Conservation (phyloP, 2,113 vertebrate species). For the Salminus brasiliensis region DNA sequence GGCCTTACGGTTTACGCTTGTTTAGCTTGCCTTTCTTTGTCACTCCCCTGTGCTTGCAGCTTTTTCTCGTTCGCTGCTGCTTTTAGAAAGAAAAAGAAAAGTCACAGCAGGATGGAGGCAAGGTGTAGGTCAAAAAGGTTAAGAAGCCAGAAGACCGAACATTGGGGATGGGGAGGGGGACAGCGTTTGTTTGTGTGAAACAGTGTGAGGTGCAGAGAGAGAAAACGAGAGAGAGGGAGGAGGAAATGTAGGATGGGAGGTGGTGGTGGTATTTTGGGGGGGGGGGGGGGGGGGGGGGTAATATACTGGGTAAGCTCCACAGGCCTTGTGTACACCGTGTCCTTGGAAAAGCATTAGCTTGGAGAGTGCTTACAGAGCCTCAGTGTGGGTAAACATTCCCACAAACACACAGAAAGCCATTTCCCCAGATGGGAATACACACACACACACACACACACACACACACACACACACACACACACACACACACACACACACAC, state of each 20-base stretch:
- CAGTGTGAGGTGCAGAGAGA: not conserved
- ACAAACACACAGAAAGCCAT: conserved; percentile 3
- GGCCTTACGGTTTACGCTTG: not conserved
- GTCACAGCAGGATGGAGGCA: no score
- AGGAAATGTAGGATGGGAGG: not conserved
- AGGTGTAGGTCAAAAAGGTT: not conserved
- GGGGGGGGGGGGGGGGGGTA: no score
- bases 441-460: not conserved
- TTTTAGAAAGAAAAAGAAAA: not conserved
- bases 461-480: no score
- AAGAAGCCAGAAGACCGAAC: not conserved
- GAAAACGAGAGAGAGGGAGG: not conserved
- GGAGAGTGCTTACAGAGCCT: conserved; percentile 4
- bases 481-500: no score
- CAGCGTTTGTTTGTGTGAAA: not conserved
- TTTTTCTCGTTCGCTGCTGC: not conserved
- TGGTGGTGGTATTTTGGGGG: no score
- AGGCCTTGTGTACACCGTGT: conserved; percentile 25
- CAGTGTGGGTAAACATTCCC: conserved; percentile 23
- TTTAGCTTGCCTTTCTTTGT: not conserved
- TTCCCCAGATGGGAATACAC: not conserved
- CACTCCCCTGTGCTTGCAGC: not conserved
- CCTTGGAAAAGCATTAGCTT: conserved; percentile 40
- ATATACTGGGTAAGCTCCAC: not conserved
- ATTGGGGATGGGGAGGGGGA: not conserved